Conservation (phyloP, 2,888 invertebrate species). For the Drosophila sordidula region DNA sequence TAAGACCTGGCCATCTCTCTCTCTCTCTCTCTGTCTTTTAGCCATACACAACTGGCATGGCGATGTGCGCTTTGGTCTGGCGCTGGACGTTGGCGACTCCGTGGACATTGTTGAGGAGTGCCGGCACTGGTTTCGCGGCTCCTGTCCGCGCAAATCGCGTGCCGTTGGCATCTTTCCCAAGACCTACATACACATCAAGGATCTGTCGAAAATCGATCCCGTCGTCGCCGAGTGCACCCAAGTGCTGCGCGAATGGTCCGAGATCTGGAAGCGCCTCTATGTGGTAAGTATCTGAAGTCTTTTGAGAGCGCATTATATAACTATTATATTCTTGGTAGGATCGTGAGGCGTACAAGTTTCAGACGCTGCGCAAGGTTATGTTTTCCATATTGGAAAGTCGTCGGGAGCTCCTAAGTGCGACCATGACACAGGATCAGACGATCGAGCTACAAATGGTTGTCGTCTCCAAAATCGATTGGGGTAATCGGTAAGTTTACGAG, state of each 20-base stretch:
- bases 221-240: conserved; percentile 96
- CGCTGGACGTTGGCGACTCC: conserved; percentile 96
- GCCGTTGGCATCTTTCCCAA: conserved; percentile 91
- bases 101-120: conserved; percentile 97
- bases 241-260: conserved; percentile 96
- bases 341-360: conserved; percentile 93
- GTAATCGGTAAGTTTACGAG: conserved; percentile 91
- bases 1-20: conserved; percentile 11
- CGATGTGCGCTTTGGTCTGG: conserved; percentile 91
- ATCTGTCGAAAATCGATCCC: conserved; percentile 94
- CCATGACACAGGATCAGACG: conserved; percentile 96
- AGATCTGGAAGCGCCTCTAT: conserved; percentile 96
- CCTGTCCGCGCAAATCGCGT: conserved; percentile 91
- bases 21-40: conserved; percentile 78
- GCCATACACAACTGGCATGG: conserved; percentile 96
- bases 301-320: no score
- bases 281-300: conserved; percentile 88
- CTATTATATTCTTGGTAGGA: conserved; percentile 87
- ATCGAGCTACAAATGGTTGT: conserved; percentile 93
- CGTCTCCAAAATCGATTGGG: conserved; percentile 97
- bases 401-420: conserved; percentile 93
- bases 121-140: conserved; percentile 93
- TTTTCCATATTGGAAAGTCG: conserved; percentile 94
- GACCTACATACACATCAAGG: conserved; percentile 93
- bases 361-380: conserved; percentile 95